phyloP scores from a whole-genome alignment of 2,888 invertebrate species.

The Eupithecia abbreviata region DNA sequence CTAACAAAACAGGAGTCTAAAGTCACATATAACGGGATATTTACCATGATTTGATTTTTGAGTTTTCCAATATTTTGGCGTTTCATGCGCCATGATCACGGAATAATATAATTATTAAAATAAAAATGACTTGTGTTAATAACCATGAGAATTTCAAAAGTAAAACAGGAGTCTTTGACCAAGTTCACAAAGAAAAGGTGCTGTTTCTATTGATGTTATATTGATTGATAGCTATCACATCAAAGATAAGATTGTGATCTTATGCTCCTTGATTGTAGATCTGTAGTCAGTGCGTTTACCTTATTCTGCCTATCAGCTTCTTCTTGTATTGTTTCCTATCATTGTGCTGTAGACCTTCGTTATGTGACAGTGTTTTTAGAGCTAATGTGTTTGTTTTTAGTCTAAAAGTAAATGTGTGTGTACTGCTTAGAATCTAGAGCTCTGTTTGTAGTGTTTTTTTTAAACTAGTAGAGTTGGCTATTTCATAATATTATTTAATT shows the following conservation, averaged over 20 bases:
- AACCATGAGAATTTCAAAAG: too few relatives aligned
- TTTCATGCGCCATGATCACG: too few relatives aligned
- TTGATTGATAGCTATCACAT: neutral
- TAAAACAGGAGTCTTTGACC: neutral
- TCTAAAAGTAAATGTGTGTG: neutral
- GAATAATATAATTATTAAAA: too few relatives aligned
- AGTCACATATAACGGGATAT: too few relatives aligned
- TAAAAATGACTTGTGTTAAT: too few relatives aligned
- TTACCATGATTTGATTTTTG: too few relatives aligned
- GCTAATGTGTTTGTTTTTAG: neutral
- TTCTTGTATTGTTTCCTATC: neutral
- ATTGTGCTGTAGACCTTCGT: neutral
- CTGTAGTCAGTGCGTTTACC: neutral
- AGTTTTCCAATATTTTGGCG: too few relatives aligned
- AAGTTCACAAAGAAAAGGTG: neutral
- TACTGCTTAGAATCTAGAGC: neutral
- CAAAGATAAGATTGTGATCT: neutral
- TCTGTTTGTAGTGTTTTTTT: neutral
- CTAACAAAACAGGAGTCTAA: neutral
- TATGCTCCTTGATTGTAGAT: neutral
- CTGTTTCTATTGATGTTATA: neutral
- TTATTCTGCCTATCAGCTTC: neutral
- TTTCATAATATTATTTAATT: neutral
- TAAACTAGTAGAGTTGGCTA: neutral
- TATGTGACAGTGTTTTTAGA: neutral